Evolutionary conservation across 2,113 vertebrate species (phyloP), one percentile per base, ranked within the genome.

Genomic region (Dunckerocampus dactyliophorus): DNA sequence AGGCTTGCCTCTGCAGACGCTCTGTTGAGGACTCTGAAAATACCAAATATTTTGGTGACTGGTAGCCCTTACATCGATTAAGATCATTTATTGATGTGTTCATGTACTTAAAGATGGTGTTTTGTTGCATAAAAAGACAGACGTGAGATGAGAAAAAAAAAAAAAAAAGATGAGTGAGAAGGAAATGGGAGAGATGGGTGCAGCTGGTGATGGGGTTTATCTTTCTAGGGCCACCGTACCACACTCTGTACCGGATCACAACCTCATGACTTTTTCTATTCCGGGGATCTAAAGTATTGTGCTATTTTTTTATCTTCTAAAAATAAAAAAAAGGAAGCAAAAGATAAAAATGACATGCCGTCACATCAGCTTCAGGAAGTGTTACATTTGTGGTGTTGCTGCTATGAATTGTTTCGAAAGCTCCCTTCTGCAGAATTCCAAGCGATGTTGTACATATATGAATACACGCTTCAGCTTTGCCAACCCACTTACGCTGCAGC

Each of bases 121-220:
- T 62, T 79, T 80, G 65, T 78, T 72, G n/a, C 16, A 47, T 48
- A 45, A 20, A 63, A 12, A 59, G 46, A 50, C 59, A 47, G n/a
- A 3, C 71, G 67, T 77, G 60, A 67, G 69, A 28, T 54, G 57
- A 4, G 47, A 80, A 85, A 87, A 72, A 28, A 1, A 28, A 15
- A 63, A 70, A 71, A 72, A 22, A 64, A 46, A 39, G 19, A 22
- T 11, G 37, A 19, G 4, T 39, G 39, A 28, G 49, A 68, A 28
- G 80, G 59, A 58, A 80, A 81, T 56, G 55, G 89, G 92, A 88
- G 92, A 91, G 86, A 91, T 91, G 76, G 92, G 92, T 92, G 89
- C 90, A 91, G 89, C 89, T 93, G 92, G 92, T 93, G 81, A 91
- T 88, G 90, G 88, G 92, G 92, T 93, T 87, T 87, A 75, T 82